Conservation (phyloP, 2,797 vertebrate genomes). For the Atherinosoma microstoma region DNA sequence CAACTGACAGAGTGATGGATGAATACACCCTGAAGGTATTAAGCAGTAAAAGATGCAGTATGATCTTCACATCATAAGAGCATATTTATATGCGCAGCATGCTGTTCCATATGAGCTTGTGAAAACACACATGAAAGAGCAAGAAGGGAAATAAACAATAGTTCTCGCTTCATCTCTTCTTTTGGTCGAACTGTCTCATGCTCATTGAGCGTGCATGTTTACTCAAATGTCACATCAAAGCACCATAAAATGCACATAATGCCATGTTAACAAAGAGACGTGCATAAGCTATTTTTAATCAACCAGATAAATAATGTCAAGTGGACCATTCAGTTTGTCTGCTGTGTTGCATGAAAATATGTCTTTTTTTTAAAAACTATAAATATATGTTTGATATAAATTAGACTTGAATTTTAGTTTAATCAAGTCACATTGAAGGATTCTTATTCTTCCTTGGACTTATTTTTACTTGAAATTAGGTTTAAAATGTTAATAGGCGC, state of each 20-base stretch:
- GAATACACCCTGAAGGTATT: slow-evolving; percentile 62
- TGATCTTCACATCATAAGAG: slow-evolving; percentile 73
- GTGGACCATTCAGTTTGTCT: background rate
- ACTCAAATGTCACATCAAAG: slow-evolving; percentile 23
- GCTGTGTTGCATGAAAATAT: background rate
- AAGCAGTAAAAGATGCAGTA: slow-evolving; percentile 55
- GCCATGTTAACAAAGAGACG: background rate
- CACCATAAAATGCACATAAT: background rate
- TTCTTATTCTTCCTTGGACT: background rate
- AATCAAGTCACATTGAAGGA: background rate
- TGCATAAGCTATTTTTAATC: slow-evolving; percentile 3
- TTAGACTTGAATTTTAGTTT: background rate
- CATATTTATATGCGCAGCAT: slow-evolving; percentile 64
- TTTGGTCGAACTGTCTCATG: background rate
- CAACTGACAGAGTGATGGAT: slow-evolving; percentile 80
- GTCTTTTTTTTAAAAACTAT: background rate
- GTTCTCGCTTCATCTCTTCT: slow-evolving; percentile 22
- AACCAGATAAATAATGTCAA: slow-evolving; percentile 5
- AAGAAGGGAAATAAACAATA: slow-evolving; percentile 25
- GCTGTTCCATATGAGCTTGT: slow-evolving; percentile 10
- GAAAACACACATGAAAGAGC: slow-evolving; percentile 36
- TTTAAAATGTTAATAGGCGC: background rate
- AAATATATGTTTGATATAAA: no score
- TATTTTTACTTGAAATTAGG: background rate
- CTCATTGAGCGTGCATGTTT: slow-evolving; percentile 18